Conservation (phyloP, 1,140 invertebrate species). For the Pseudomyrmex pallidus region DNA sequence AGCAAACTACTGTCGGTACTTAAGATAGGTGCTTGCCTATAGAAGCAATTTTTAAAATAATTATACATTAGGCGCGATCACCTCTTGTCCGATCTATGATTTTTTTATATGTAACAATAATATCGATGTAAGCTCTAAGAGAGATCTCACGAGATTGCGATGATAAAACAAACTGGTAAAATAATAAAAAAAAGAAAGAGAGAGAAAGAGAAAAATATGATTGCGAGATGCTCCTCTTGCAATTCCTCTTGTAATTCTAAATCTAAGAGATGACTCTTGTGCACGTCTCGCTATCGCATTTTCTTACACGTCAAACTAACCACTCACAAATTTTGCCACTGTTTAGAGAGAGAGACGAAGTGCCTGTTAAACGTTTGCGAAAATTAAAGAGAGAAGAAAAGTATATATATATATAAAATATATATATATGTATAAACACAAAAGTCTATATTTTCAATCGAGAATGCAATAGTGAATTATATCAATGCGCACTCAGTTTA, state of each 20-base stretch:
- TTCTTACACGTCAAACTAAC: conserved; percentile 59
- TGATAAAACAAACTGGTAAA: neutral
- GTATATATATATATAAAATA: conserved; percentile 66
- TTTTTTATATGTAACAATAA: conserved; percentile 55
- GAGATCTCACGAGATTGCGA: conserved; percentile 14
- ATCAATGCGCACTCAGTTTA: conserved; percentile 70
- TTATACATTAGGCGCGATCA: conserved; percentile 47
- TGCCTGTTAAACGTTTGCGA: conserved; percentile 78
- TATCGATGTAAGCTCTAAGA: conserved; percentile 28
- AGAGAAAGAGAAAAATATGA: neutral
- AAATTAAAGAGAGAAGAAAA: conserved; percentile 59
- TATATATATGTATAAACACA: conserved; percentile 52
- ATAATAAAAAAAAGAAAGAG: neutral
- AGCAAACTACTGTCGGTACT: conserved; percentile 59
- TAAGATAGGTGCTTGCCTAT: conserved; percentile 61
- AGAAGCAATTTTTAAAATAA: conserved; percentile 50
- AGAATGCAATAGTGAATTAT: conserved; percentile 77
- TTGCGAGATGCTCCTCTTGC: conserved; percentile 1
- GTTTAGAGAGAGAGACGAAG: conserved; percentile 74
- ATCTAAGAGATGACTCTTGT: conserved; percentile 23
- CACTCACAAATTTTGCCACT: conserved; percentile 74
- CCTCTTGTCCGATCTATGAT: conserved; percentile 34
- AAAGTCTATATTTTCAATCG: conserved; percentile 77
- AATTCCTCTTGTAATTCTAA: too few species aligned
- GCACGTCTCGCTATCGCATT: conserved; percentile 46